Percentiles rank a stretch among this genome's conserved stretches.
These are phyloP conservation scores for Girardia tigrina DNA, from an alignment of 2,888 invertebrate species.

Conservation along the genomic window DNA sequence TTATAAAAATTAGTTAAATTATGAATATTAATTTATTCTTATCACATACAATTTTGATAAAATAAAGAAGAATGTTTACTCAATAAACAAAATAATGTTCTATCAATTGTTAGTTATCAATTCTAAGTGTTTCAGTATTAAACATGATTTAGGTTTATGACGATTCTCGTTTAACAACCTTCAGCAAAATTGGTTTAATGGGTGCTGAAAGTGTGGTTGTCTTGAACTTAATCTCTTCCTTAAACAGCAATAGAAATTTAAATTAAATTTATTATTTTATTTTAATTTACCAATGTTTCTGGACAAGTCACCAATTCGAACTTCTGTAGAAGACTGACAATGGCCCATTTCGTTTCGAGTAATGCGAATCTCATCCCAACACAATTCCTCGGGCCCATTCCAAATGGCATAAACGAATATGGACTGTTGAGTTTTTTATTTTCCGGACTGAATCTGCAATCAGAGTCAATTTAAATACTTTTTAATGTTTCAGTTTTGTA, in stretches of 20 bases:
- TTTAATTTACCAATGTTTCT: background rate
- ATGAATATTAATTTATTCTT: no score
- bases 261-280: no score
- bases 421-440: background rate
- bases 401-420: background rate
- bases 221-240: background rate
- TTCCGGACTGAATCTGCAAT: background rate
- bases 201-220: background rate
- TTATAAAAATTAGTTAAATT: no score
- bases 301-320: background rate
- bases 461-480: no score
- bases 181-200: slow-evolving; percentile 4
- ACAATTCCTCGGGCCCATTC: background rate
- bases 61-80: no score
- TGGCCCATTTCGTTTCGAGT: background rate
- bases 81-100: no score
- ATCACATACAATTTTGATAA: no score
- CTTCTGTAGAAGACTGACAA: background rate
- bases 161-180: background rate
- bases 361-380: slow-evolving; percentile 7
- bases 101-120: no score
- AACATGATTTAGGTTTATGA: no score
- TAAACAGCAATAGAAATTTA: no score
- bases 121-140: no score
- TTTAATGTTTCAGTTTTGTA: no score